Evolutionary conservation across 92 coral and sea anemone species (phyloP).

Genomic region (Parazoanthus darwini): DNA sequence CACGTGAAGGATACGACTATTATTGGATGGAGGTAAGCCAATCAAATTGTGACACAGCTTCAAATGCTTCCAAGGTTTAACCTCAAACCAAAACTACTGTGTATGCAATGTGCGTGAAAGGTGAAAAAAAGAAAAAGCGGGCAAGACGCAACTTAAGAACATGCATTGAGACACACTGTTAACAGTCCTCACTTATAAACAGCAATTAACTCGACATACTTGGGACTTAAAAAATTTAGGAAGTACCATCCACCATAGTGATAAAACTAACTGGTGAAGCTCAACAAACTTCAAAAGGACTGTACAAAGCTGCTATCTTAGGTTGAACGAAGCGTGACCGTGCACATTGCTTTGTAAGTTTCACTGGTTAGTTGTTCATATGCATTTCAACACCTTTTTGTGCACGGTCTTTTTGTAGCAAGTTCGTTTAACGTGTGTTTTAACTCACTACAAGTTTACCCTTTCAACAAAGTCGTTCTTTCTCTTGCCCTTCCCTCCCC

Average conservation of each 20-base stretch:
- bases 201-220: background rate
- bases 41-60: background rate
- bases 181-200: background rate
- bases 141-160: background rate
- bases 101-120: background rate
- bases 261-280: too few species aligned
- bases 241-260: background rate
- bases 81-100: background rate
- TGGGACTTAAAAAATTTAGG: background rate
- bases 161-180: too few species aligned
- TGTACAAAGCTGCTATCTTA: too few species aligned
- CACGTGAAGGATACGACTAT: slow-evolving; percentile 29
- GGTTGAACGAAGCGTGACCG: too few species aligned
- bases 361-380: too few species aligned
- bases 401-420: too few species aligned
- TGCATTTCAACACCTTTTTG: too few species aligned
- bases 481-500: too few species aligned
- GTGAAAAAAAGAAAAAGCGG: background rate
- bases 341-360: too few species aligned
- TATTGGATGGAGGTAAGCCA: slow-evolving; percentile 22
- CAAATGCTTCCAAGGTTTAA: background rate
- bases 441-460: background rate
- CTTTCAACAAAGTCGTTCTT: background rate
- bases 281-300: too few species aligned
- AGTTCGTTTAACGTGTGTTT: too few species aligned